These are phyloP conservation scores for Onychorhynchus coronatus DNA, from an alignment of 2,113 vertebrate species.

Conservation along the genomic window DNA sequence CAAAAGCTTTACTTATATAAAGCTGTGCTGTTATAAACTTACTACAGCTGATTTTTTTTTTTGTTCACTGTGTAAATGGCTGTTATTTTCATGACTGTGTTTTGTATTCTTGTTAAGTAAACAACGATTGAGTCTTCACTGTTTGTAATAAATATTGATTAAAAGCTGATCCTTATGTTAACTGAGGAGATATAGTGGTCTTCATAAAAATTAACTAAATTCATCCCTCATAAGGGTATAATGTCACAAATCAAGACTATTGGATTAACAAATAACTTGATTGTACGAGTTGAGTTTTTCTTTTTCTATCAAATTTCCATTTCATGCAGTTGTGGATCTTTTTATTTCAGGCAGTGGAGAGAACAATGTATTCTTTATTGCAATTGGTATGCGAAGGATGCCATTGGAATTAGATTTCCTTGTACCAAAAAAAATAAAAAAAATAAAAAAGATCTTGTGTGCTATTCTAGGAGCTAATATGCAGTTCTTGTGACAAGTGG, in stretches of 20 bases:
- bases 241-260: background rate
- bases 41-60: background rate
- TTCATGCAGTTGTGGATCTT: background rate
- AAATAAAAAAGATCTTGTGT: background rate
- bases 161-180: background rate
- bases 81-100: background rate
- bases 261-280: background rate
- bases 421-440: background rate
- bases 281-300: background rate
- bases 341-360: background rate
- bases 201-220: background rate
- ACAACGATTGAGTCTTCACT: background rate
- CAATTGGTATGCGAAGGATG: background rate
- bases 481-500: background rate
- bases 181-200: background rate
- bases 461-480: background rate
- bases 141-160: background rate
- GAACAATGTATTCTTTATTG: background rate
- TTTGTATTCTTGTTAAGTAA: background rate
- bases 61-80: background rate
- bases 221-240: background rate
- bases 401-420: background rate
- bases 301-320: background rate
- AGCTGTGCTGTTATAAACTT: background rate
- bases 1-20: background rate